phyloP scores from a whole-genome alignment of 2,888 invertebrate genomes.

The Pristionchus exspectatus region DNA sequence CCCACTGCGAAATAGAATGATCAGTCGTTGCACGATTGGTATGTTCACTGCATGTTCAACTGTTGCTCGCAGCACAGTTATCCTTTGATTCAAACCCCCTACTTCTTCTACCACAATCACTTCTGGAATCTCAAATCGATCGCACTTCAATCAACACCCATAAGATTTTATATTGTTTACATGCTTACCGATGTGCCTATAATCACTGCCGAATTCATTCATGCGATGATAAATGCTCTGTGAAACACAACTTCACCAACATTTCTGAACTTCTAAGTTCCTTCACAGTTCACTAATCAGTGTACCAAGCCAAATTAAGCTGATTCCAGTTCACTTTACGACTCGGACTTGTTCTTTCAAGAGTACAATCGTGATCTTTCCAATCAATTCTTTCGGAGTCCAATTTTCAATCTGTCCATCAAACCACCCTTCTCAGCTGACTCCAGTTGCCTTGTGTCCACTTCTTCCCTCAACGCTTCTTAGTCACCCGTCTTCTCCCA shows the following conservation, averaged over 20 bases:
- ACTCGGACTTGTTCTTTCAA: not conserved
- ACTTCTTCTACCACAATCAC: not conserved
- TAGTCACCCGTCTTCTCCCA: slow-evolving; percentile 4
- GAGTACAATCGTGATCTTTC: too few species aligned
- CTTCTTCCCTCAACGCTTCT: not conserved
- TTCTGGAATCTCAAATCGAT: too few species aligned
- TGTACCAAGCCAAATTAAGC: not conserved
- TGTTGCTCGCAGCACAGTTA: not conserved
- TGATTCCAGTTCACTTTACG: not conserved
- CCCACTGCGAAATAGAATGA: slow-evolving; percentile 28
- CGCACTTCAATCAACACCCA: too few species aligned
- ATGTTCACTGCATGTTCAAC: not conserved
- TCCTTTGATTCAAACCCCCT: not conserved
- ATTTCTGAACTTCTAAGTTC: not conserved
- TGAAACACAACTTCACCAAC: not conserved
- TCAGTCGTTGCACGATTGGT: not conserved
- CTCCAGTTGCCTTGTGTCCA: slow-evolving; percentile 14
- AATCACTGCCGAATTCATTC: not conserved
- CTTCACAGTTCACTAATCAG: not conserved
- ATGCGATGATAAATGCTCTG: not conserved
- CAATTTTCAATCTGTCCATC: not conserved
- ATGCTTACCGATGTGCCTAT: not conserved
- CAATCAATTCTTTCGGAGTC: not conserved
- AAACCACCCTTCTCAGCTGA: not conserved
- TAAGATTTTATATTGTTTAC: not conserved